Base-by-base conservation (phyloP, 2,888 invertebrate species). In the Prosopocoilus inquinatus region DNA sequence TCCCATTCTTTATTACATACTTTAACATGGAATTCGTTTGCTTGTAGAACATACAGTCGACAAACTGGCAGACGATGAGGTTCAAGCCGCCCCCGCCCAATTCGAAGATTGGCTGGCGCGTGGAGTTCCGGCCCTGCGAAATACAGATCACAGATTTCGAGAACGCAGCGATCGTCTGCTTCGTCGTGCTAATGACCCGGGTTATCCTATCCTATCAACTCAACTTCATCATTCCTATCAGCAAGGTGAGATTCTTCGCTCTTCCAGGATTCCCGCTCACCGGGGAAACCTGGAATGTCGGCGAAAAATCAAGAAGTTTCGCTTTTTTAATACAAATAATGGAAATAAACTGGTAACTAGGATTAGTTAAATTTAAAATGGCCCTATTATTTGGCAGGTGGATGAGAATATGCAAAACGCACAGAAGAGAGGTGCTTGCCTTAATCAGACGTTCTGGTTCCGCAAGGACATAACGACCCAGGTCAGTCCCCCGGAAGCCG, bases 41-140 rank as follows among this genome's bases (percentile, higher is more conserved):
- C 75, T 74, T 75, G 2, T 75, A 94, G 92, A 98, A 98, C 75
- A 96, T 98, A 65, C 97, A 98, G 75, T 97, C 97, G 0, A 98
- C 98, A 28, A 98, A 98, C 80, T 98, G 98, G 98, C 97, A 98
- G 80, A 96, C 96, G 33, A 96, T 98, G 96, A 84, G 96, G 38
- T 99, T 99, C 80, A 99, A 99, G 80, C 97, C 97, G 32, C 98
- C 98, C 41, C 96, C 96, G 16, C 94, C 96, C 0, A 89, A 95
- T 75, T 94, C 95, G 7, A 83, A 92, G 47, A 99, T 99, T 70
- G 99, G 99, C 35, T 99, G 99, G 99, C 85, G 99, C 64, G 99
- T 99, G 1, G 99, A 99, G 81, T 99, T 99, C 81, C 87, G 99
- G 28, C 98, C 99, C 39, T 98, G 98, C 75, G 96, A 96, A 79